Evolutionary conservation across 2,113 vertebrate species (phyloP).

Genomic region (Aramus guarauna): DNA sequence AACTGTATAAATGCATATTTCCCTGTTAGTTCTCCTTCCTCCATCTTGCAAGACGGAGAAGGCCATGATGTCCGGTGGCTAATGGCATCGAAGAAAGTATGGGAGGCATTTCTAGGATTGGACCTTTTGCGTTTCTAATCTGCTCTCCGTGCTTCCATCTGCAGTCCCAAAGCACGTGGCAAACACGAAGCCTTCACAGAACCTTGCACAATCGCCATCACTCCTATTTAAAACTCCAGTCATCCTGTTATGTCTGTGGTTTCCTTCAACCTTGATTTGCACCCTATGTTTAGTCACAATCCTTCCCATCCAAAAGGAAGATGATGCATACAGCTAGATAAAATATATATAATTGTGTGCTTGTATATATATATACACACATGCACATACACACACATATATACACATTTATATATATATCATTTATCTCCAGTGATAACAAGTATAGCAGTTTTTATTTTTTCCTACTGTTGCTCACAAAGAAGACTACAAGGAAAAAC

Average conservation of each 20-base stretch:
- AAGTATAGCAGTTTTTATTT: background rate
- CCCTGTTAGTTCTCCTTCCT: background rate
- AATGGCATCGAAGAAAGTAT: background rate
- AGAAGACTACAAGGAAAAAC: slow-evolving; percentile 29
- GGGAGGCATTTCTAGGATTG: background rate
- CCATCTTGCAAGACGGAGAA: background rate
- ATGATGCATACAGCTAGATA: background rate
- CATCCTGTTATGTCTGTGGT: background rate
- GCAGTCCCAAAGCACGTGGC: background rate
- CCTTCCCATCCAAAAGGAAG: background rate
- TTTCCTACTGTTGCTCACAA: background rate
- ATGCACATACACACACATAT: background rate
- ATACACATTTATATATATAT: background rate
- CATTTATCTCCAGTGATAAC: background rate
- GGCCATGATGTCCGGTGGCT: background rate
- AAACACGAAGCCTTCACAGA: background rate
- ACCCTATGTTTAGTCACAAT: background rate
- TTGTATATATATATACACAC: background rate
- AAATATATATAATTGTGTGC: background rate
- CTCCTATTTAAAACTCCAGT: background rate
- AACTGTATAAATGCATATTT: background rate
- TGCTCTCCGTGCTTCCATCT: background rate
- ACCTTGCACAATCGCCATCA: background rate
- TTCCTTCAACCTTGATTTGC: background rate
- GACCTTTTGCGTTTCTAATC: background rate